Conservation (phyloP, 2,888 invertebrate genomes). For the Macrosiphum euphorbiae region DNA sequence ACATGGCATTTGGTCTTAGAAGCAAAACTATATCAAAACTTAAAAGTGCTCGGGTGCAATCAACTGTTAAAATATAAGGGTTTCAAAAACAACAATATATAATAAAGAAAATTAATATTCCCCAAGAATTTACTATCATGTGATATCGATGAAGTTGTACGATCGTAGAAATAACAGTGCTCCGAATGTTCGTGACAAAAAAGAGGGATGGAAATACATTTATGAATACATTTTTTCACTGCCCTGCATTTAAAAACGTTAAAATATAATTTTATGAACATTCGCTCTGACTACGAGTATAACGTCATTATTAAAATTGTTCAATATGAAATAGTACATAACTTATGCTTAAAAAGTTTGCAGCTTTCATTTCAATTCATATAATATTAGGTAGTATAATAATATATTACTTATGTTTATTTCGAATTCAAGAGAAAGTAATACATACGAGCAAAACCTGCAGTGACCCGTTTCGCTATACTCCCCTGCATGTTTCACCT, state of each 20-base stretch:
- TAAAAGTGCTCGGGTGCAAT: neutral
- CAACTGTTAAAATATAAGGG: neutral
- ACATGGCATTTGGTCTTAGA: neutral
- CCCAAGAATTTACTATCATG: neutral
- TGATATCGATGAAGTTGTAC: neutral
- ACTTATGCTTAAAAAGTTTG: neutral
- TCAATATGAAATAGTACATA: neutral
- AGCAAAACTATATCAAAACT: neutral
- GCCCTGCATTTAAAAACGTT: neutral
- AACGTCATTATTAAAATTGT: neutral
- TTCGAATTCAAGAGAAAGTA: neutral
- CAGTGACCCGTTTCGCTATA: neutral
- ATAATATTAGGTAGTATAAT: neutral
- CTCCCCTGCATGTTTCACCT: neutral
- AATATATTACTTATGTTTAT: neutral
- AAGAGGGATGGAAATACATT: neutral
- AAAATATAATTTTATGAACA: neutral
- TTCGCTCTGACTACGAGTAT: neutral
- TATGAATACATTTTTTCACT: neutral
- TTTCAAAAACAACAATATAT: neutral
- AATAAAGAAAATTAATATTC: neutral
- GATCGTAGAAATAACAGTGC: neutral
- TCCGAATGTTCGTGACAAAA: neutral
- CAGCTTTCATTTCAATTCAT: neutral
- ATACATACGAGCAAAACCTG: neutral